Base-by-base conservation (phyloP, 2,113 vertebrate genomes). In the Brachypteracias leptosomus region DNA sequence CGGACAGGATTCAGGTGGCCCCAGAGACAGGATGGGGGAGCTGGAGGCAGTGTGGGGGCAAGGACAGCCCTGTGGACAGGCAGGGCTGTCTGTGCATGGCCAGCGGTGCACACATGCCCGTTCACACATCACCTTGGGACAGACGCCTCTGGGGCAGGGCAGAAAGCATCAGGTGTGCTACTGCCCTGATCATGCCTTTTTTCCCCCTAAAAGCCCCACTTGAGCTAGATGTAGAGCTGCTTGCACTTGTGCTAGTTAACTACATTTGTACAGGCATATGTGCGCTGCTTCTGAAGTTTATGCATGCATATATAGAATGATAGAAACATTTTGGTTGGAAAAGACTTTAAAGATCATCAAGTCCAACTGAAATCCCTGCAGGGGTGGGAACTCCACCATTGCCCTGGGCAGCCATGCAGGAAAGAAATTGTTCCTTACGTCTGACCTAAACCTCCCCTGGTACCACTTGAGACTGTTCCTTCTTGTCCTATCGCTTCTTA, bases 51-150 rank as follows among this genome's bases (percentile, higher is more conserved):
- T 0, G 0, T 1, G 3, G 22, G 74, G 75, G 54, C 9, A n/a
- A 66, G 6, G 55, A 29, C 33, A 67, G 67, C 40, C 46, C 29
- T 10, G 33, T 12, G 54, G 33, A 40, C 46, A 22, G 46, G 29
- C 54, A 58, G 35, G 7, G 51, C 62, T n/a, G 62, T 38, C 36
- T 35, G 55, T 11, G 71, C 42, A 7, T 0, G 12, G 42, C 26
- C 0, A 3, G 19, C 1, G 2, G 33, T 12, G 52, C 47, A 17
- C 3, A 0, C 33, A 35, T 2, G 0, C 10, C 4, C n/a, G 25
- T 54, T 29, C 54, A 16, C 63, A 55, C 38, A n/a, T 4, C 0
- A 5, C n/a, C 8, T 2, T 0, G 5, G 55, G 36, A 68, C 35
- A 65, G 42, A 36, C 13, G 19, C 25, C 13, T 51, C 26, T 2